Base-by-base conservation (phyloP, 2,888 invertebrate species). In the Alsophila aescularia region DNA sequence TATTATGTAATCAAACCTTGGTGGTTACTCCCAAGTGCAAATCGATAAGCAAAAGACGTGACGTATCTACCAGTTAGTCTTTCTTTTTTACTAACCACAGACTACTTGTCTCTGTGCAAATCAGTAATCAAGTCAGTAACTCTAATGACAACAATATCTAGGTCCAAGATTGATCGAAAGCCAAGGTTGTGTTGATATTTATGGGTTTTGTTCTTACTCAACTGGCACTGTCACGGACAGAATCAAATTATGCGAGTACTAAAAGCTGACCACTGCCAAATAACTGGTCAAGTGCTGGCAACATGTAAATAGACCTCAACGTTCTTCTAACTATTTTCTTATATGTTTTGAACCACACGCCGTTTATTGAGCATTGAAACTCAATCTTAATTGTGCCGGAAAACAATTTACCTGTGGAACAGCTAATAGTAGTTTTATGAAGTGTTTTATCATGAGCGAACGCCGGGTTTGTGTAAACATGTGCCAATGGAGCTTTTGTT, bases 361-460 rank as follows among this genome's bases (percentile, higher is more conserved):
- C 52, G 59, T 69, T 81, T 83, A 87, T 86, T 77, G 83, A 75
- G 77, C 75, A 84, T 87, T 84, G 83, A 85, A 88, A 87, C 77
- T 77, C 81, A 87, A 89, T 87, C 85, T 86, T 82, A 86, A 86
- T 84, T 75, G 78, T 82, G 77, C 80, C 83, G 85, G 88, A 85
- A 89, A 88, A 86, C 85, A 81, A 85, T 89, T 87, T 84, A 73
- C 84, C 70, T 69, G 71, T 60, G 70, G 71, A 78, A 80, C 71
- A 73, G 71, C 65, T 75, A 75, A 73, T 74, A 67, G 71, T 60
- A 60, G 66, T 77, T 79, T 83, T 82, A 83, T 83, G 76, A 77
- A 67, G 64, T 66, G 67, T 64, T 69, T 79, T 81, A 83, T 83
- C 68, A 72, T 72, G 73, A 74, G 72, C 70, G 62, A 62, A 64